Conservation (phyloP, 2,797 vertebrate species). For the Pygocentrus nattereri region DNA sequence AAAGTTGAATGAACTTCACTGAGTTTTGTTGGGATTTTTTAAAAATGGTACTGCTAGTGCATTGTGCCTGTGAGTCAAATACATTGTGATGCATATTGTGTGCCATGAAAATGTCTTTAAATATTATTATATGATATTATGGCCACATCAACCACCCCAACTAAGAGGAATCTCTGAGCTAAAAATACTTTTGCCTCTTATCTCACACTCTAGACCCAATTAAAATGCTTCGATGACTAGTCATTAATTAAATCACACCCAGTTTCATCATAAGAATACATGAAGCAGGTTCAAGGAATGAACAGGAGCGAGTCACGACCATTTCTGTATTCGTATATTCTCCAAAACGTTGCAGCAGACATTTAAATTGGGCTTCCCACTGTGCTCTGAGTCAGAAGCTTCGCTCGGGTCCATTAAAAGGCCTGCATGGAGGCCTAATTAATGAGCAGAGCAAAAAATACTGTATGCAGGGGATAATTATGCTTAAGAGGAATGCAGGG, state of each 20-base stretch:
- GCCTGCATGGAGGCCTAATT: constrained; percentile 12
- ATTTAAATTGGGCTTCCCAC: constrained; percentile 7
- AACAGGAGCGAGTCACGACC: neutral
- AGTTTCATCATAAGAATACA: neutral
- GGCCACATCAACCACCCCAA: neutral
- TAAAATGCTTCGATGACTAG: neutral
- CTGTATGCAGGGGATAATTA: constrained; percentile 20
- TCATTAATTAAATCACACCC: neutral
- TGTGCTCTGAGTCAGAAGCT: neutral
- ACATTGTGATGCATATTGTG: too few species aligned
- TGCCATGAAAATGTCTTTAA: too few species aligned
- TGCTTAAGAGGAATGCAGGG: neutral
- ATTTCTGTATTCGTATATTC: neutral
- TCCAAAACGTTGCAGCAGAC: neutral
- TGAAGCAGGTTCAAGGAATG: neutral
- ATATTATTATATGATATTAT: too few species aligned
- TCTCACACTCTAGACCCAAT: constrained; percentile 1
- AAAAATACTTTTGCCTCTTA: neutral
- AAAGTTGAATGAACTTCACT: too few species aligned
- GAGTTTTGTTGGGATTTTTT: too few species aligned
- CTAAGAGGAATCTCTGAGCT: neutral
- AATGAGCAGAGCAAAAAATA: neutral
- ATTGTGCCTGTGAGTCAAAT: too few species aligned
- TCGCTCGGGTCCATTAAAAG: neutral
- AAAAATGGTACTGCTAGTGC: too few species aligned